Evolutionary conservation across 2,113 vertebrate species (phyloP), one percentile per base, ranked within the genome.

Genomic region (Neolamprologus brichardi): DNA sequence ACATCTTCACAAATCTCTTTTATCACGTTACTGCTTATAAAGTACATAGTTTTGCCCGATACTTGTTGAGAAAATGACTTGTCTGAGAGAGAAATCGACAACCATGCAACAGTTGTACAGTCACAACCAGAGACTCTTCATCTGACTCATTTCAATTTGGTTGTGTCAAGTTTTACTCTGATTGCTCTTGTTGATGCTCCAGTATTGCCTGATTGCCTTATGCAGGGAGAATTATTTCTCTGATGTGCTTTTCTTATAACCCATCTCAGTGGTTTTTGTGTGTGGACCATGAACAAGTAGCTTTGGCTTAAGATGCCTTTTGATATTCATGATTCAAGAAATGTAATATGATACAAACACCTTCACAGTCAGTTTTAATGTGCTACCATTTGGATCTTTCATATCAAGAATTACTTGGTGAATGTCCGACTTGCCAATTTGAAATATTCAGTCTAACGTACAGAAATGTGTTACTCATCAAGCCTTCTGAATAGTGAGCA

Each of bases 21-120:
- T 87, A 86, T 93, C 81, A 87, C 78, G 70, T 44, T 12, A 11
- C 85, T 87, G 86, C 88, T 93, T 92, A 93, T 30, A 86, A 93
- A 87, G 39, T 87, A 88, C 81, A 88, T 15, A 28, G 23, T 34
- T 86, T 70, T 92, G 10, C 82, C 83, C 37, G 10, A 56, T 52
- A 39, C 25, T 9, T 49, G 37, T 85, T 88, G 64, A 87, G 62
- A 82, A 58, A 83, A 89, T 88, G 72, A 32, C 79, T 79, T 87
- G 82, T 82, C 82, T 77, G 78, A 62, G 9, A 80, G 58, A 53
- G 67, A 81, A 84, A 46, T 83, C 30, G 14, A 72, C 81, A 88
- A 78, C 88, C 87, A 83, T 90, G 75, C 85, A 91, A 88, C 60
- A 82, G 46, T 20, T 84, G 41, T 79, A 80, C n/a, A 81, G 87